A percentile compares a stretch with the other conserved stretches of the same genome.
Evolutionary conservation across 2,888 invertebrate species (phyloP).

Genomic region (Dynastes hyllus): DNA sequence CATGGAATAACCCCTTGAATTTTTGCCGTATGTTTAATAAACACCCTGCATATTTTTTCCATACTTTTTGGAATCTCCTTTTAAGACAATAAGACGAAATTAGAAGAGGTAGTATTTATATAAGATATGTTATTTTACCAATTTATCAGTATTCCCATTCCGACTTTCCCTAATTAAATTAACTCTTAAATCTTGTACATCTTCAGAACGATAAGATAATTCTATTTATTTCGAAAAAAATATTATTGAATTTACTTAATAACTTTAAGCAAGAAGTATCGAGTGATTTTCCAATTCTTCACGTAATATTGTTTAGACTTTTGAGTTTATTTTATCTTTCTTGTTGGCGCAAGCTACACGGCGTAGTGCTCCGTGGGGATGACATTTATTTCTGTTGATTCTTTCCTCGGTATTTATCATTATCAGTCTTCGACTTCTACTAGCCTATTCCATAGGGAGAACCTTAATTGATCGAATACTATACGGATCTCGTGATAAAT

Average conservation of each 20-base stretch:
- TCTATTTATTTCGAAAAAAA: not conserved
- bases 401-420: slow-evolving; percentile 50
- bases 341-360: not conserved
- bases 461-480: slow-evolving; percentile 45
- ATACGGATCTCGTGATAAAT: slow-evolving; percentile 44
- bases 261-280: not conserved
- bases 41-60: too few relatives aligned
- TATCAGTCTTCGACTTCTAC: slow-evolving; percentile 53
- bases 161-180: too few relatives aligned
- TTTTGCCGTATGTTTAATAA: too few relatives aligned
- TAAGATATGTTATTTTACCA: too few relatives aligned
- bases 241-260: too few relatives aligned
- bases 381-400: slow-evolving; percentile 33
- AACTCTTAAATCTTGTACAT: too few relatives aligned
- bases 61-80: too few relatives aligned
- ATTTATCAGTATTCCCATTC: too few relatives aligned
- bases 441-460: slow-evolving; percentile 13
- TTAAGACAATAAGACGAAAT: too few relatives aligned
- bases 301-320: slow-evolving; percentile 9
- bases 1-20: too few relatives aligned
- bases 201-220: too few relatives aligned
- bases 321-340: slow-evolving; percentile 10
- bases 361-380: slow-evolving; percentile 4
- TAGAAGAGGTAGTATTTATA: too few relatives aligned
- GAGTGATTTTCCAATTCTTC: not conserved